These are phyloP conservation scores for Nomada flava DNA, from an alignment of 2,888 invertebrate species.

Conservation along the genomic window DNA sequence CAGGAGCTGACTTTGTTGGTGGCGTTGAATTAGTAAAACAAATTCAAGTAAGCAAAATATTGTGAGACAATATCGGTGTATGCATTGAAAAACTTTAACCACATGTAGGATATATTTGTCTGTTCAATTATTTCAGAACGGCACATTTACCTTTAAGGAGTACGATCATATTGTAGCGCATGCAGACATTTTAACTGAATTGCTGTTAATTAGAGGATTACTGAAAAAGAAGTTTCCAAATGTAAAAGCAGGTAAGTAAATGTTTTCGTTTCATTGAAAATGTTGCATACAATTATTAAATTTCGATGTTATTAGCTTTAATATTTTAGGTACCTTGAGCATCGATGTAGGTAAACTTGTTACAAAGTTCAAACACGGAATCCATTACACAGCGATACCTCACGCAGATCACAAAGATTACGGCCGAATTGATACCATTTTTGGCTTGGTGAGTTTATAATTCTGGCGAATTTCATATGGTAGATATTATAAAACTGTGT, in stretches of 20 bases:
- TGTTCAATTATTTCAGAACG: constrained; percentile 85
- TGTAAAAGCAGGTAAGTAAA: constrained; percentile 82
- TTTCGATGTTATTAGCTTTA: neutral
- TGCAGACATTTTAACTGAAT: constrained; percentile 91
- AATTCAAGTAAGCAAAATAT: constrained; percentile 86
- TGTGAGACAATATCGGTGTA: too few species aligned
- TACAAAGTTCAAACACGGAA: constrained; percentile 88
- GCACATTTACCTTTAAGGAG: constrained; percentile 88
- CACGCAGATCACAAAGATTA: constrained; percentile 90
- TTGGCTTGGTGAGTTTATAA: constrained; percentile 88
- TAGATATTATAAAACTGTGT: neutral
- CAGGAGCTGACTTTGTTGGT: constrained; percentile 91
- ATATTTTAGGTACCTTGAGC: constrained; percentile 88
- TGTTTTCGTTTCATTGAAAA: neutral
- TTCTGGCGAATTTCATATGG: neutral
- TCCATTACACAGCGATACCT: constrained; percentile 88
- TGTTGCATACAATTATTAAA: neutral
- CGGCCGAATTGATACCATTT: constrained; percentile 87
- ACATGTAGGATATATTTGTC: neutral
- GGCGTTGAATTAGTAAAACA: constrained; percentile 91
- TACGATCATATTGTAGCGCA: constrained; percentile 92
- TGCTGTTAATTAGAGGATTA: constrained; percentile 91
- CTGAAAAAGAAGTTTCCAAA: constrained; percentile 92
- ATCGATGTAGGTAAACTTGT: constrained; percentile 87
- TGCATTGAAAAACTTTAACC: neutral